phyloP scores from a whole-genome alignment of 2,888 invertebrate genomes.

The Drosophila bunnanda region DNA sequence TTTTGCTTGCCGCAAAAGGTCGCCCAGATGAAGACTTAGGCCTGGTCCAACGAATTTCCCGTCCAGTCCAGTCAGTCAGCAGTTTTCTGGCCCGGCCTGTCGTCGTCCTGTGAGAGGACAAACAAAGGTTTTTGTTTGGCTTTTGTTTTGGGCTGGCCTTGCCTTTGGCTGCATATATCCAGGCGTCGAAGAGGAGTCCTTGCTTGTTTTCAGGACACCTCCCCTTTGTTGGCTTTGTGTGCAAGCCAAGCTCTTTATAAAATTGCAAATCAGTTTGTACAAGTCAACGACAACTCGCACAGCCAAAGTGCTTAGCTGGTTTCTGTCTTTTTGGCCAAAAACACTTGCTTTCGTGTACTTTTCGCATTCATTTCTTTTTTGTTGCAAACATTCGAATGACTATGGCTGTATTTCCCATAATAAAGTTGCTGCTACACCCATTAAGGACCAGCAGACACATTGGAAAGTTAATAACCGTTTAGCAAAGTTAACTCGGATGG shows the following conservation, averaged over 20 bases:
- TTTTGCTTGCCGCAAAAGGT: slow-evolving; percentile 73
- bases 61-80: slow-evolving; percentile 62
- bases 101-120: slow-evolving; percentile 31
- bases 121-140: slow-evolving; percentile 50
- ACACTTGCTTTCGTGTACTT: slow-evolving; percentile 23
- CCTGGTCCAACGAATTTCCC: slow-evolving; percentile 38
- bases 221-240: slow-evolving; percentile 26
- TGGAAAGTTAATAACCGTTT: slow-evolving; percentile 77
- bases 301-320: slow-evolving; percentile 23
- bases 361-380: slow-evolving; percentile 21
- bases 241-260: slow-evolving; percentile 68
- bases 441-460: slow-evolving; percentile 56
- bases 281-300: slow-evolving; percentile 70
- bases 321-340: slow-evolving; percentile 16
- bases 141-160: slow-evolving; percentile 45
- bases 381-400: slow-evolving; percentile 73
- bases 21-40: slow-evolving; percentile 46
- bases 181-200: neutral
- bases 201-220: neutral
- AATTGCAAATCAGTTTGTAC: slow-evolving; percentile 79
- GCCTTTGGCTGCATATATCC: slow-evolving; percentile 33
- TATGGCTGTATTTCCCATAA: slow-evolving; percentile 74
- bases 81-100: slow-evolving; percentile 49
- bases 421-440: slow-evolving; percentile 61
- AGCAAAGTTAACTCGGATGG: slow-evolving; percentile 59